A percentile compares a stretch with the other conserved stretches of the same genome.
Evolutionary conservation across 92 coral and sea anemone species (phyloP).

Genomic region (Umimayanthus kanabou): DNA sequence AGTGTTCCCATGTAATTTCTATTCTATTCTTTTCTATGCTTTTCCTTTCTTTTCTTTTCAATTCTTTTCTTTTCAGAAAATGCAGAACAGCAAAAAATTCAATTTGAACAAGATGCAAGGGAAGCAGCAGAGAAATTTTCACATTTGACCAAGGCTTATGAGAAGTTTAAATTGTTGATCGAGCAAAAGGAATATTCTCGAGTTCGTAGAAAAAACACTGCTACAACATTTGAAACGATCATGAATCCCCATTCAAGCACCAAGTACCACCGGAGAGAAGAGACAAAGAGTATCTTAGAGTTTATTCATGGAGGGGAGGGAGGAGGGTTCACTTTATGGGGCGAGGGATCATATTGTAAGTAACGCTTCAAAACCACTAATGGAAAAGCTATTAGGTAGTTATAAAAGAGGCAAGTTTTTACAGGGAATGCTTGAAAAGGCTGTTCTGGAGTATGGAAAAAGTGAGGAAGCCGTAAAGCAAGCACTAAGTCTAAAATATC

Average conservation of each 20-base stretch:
- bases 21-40: no score
- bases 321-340: slow-evolving; percentile 28
- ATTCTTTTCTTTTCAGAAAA: no score
- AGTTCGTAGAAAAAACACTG: background rate
- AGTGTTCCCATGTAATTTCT: no score
- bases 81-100: no score
- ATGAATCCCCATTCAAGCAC: background rate
- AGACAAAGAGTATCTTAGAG: slow-evolving; percentile 16
- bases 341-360: slow-evolving; percentile 23
- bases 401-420: slow-evolving; percentile 32
- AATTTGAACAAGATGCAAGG: slow-evolving; percentile 10
- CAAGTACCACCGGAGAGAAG: slow-evolving; percentile 18
- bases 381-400: slow-evolving; percentile 14
- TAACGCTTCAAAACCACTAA: slow-evolving; percentile 6
- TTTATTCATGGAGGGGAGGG: slow-evolving; percentile 30
- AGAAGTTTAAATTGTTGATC: slow-evolving; percentile 6
- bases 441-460: background rate
- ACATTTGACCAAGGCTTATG: slow-evolving; percentile 2
- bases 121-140: background rate
- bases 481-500: slow-evolving; percentile 40
- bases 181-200: slow-evolving; percentile 15
- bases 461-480: slow-evolving; percentile 26
- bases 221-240: slow-evolving; percentile 22
- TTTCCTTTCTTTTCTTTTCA: no score
- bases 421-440: slow-evolving; percentile 31